These are phyloP conservation scores for Alaudala cheleensis DNA, from an alignment of 2,113 vertebrate species.

Conservation along the genomic window DNA sequence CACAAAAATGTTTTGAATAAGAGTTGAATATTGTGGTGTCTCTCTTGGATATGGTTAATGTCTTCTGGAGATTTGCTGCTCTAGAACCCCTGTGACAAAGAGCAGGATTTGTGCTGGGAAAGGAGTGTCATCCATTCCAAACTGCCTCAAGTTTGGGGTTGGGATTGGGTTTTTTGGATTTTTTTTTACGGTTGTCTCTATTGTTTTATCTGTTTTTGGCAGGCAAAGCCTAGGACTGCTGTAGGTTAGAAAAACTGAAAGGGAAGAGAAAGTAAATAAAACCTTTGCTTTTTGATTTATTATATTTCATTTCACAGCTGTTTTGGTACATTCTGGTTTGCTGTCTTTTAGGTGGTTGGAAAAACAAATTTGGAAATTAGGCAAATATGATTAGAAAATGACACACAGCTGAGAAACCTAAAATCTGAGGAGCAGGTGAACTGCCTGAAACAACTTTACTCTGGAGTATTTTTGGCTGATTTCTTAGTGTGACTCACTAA, in stretches of 20 bases:
- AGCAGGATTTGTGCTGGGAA: background rate
- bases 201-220: background rate
- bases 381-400: conserved; percentile 15
- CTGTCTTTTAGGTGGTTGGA: conserved; percentile 23
- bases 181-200: background rate
- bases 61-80: background rate
- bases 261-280: background rate
- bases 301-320: conserved; percentile 16
- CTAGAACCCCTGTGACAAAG: background rate
- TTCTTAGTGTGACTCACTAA: background rate
- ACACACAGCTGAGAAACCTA: background rate
- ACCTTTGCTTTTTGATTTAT: conserved; percentile 29
- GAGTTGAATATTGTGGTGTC: background rate
- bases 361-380: conserved; percentile 28
- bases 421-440: conserved; percentile 36
- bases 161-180: background rate
- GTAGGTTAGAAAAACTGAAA: background rate
- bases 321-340: background rate
- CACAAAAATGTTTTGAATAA: background rate
- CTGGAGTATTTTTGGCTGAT: background rate
- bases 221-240: background rate
- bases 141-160: background rate
- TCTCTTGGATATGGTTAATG: background rate
- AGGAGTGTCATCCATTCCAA: background rate
- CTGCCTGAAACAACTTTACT: conserved; percentile 5